Evolutionary conservation across 1,140 invertebrate species (phyloP).

Genomic region (Drosophila lowei): DNA sequence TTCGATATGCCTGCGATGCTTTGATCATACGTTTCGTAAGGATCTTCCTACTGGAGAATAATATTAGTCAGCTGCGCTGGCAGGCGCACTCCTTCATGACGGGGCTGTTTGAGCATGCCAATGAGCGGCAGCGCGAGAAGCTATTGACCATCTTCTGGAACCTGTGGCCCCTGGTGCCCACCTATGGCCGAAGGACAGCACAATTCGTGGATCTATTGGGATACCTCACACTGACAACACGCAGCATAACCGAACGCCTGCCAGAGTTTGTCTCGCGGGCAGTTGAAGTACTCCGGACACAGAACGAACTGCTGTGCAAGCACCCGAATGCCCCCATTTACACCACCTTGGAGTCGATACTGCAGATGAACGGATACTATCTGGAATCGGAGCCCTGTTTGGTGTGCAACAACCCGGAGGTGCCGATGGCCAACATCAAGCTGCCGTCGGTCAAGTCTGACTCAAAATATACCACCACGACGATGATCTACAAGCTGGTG

Average conservation of each 20-base stretch:
- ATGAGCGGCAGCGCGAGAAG: conserved; percentile 89
- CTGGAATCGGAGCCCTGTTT: conserved; percentile 98
- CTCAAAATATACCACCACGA: conserved; percentile 98
- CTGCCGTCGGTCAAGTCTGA: conserved; percentile 97
- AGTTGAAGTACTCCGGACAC: conserved; percentile 91
- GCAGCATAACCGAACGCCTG: conserved; percentile 84
- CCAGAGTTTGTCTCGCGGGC: conserved; percentile 93
- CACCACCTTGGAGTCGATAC: conserved; percentile 94
- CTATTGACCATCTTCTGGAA: conserved; percentile 94
- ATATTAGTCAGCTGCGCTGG: conserved; percentile 96
- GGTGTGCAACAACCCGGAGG: conserved; percentile 98
- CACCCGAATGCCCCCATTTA: conserved; percentile 98
- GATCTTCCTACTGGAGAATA: conserved; percentile 96
- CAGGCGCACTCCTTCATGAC: conserved; percentile 95
- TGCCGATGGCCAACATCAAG: conserved; percentile 95
- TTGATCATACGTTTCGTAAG: conserved; percentile 92
- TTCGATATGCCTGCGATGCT: conserved; percentile 87
- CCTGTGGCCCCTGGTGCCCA: conserved; percentile 94
- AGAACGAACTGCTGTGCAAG: conserved; percentile 93
- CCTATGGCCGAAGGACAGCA: conserved; percentile 95
- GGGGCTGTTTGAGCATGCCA: conserved; percentile 94
- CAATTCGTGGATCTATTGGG: conserved; percentile 98
- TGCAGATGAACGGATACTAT: conserved; percentile 98
- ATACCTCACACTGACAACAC: conserved; percentile 94
- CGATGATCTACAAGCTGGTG: conserved; percentile 98